Conservation (phyloP, 2,888 invertebrate species). For the Blera fallax region DNA sequence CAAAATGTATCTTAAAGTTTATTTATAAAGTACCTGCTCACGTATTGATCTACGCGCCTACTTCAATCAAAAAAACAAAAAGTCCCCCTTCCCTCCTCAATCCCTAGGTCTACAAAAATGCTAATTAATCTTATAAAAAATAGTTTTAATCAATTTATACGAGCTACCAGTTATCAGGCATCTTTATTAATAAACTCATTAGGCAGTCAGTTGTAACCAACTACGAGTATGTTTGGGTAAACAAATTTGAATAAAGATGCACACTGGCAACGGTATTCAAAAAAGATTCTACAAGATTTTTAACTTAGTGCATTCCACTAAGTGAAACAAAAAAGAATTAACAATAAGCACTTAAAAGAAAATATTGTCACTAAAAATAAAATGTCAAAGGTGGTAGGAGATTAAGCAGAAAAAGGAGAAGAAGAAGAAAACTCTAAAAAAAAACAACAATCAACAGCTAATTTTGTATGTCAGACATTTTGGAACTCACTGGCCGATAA, state of each 20-base stretch:
- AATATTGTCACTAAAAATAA: slow-evolving; percentile 33
- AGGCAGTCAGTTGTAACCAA: not conserved
- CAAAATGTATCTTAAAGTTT: slow-evolving; percentile 1
- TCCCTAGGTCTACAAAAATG: slow-evolving; percentile 18
- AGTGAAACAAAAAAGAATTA: slow-evolving; percentile 27
- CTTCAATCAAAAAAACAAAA: not conserved
- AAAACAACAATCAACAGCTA: slow-evolving; percentile 55
- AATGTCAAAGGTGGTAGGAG: slow-evolving; percentile 43
- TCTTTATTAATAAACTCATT: slow-evolving; percentile 32
- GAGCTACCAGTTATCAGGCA: not conserved
- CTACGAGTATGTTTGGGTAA: not conserved
- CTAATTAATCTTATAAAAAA: slow-evolving; percentile 12
- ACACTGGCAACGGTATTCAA: not conserved
- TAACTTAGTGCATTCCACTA: slow-evolving; percentile 43
- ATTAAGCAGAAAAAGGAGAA: not conserved
- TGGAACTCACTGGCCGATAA: slow-evolving; percentile 43
- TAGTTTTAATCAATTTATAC: slow-evolving; percentile 1
- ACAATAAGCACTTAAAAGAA: slow-evolving; percentile 50
- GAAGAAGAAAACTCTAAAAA: slow-evolving; percentile 39
- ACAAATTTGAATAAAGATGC: slow-evolving; percentile 28
- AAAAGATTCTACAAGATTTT: slow-evolving; percentile 20
- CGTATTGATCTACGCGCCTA: not conserved
- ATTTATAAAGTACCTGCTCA: not conserved
- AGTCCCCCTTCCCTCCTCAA: not conserved
- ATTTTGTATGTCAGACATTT: slow-evolving; percentile 68